Evolutionary conservation across 2,113 vertebrate species (phyloP).

Genomic region (Eublepharis macularius): DNA sequence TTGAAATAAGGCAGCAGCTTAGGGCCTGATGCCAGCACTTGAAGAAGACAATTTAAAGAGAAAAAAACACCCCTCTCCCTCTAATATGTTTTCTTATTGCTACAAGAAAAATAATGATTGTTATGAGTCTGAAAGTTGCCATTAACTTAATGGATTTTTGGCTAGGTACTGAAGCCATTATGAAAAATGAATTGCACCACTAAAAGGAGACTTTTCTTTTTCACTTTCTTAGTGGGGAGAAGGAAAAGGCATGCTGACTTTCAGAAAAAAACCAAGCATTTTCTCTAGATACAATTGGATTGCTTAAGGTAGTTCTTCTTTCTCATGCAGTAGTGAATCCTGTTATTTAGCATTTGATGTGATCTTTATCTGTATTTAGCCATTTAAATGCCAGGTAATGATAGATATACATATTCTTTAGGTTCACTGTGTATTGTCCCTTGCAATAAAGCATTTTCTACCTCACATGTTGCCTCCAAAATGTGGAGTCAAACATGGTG

Average conservation of each 20-base stretch:
- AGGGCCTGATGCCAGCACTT: neutral
- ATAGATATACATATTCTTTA: neutral
- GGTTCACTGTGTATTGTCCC: neutral
- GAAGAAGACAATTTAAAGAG: neutral
- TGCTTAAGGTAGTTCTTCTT: slow-evolving; percentile 54
- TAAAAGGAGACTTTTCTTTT: slow-evolving; percentile 46
- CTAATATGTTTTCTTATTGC: slow-evolving; percentile 37
- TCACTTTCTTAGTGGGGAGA: slow-evolving; percentile 43
- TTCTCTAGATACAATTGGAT: slow-evolving; percentile 53
- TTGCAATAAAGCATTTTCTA: no score
- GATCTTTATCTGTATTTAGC: neutral
- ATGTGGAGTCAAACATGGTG: no score
- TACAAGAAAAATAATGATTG: slow-evolving; percentile 41
- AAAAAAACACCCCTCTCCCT: slow-evolving; percentile 25
- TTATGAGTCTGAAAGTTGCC: neutral
- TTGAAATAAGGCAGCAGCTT: neutral
- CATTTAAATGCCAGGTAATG: neutral
- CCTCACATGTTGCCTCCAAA: no score
- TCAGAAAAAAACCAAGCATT: slow-evolving; percentile 33
- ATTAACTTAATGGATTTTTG: neutral
- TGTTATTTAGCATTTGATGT: slow-evolving; percentile 60
- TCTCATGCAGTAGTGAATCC: slow-evolving; percentile 64
- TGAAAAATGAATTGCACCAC: slow-evolving; percentile 43
- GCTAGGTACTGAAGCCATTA: neutral
- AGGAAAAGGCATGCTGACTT: neutral